Base-by-base conservation (phyloP, 2,113 vertebrate species). In the Melanerpes formicivorus region DNA sequence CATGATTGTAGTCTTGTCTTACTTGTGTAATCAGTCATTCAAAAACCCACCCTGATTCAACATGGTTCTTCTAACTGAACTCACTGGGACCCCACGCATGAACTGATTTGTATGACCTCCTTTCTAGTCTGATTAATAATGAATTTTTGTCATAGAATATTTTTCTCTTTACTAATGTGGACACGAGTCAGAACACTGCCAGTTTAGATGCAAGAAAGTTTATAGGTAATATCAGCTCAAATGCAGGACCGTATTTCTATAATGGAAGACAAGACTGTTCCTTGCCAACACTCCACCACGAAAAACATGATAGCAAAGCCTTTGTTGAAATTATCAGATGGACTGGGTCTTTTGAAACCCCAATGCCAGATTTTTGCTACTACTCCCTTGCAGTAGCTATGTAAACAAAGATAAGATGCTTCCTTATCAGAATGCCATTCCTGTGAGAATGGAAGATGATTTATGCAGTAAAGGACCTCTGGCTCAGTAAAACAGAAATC, bases 361-460 rank as follows among this genome's bases (percentile, higher is more conserved):
- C 29, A 37, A 1, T 32, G 74, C 6, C 40, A 66, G 37, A 50
- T 50, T 76, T 86, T 44, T 56, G 58, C 37, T 62, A 3, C 69
- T 37, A 14, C 18, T 23, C 26, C 18, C 23, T 74, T 55, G 58
- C 29, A 66, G 44, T 8, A 54, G 48, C 60, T 42, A 17, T 29
- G 52, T 18, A 42, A 80, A 54, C 26, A 46, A 46, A 80, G 32
- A 40, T 50, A 71, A 84, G 64, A 23, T 56, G 18, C 22, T 50
- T 50, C 64, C 40, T 40, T 65, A 21, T 29, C 6, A 0, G 25
- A 23, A 14, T 37, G 69, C n/a, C 2, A 0, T 11, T 56, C 71
- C 59, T 50, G 23, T 30, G 42, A 34, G 73, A 79, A 29, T 17
- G 22, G 37, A 78, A 30, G 50, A 14, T 4, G 27, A 27, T 40